Percentiles rank a stretch among this genome's conserved stretches.
Conservation (phyloP, 2,797 vertebrate genomes). For the Pipistrellus pygmaeus region DNA sequence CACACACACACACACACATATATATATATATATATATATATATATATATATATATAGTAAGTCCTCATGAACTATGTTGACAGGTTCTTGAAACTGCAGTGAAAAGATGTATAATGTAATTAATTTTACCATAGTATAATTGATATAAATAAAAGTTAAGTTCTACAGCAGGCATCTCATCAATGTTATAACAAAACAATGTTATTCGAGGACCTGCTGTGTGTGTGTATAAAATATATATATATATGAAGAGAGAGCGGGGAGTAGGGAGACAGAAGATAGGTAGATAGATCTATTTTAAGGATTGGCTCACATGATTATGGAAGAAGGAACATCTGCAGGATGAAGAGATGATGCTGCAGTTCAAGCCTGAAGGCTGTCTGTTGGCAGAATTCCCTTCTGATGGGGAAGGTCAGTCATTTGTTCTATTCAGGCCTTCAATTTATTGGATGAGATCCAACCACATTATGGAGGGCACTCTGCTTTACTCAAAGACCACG, state of each 20-base stretch:
- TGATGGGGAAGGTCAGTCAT: neutral
- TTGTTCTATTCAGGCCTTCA: neutral
- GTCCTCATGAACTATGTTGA: neutral
- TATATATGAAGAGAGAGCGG: neutral
- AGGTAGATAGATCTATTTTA: neutral
- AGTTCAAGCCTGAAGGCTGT: neutral
- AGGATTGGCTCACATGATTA: neutral
- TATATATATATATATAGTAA: neutral
- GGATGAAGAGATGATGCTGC: neutral
- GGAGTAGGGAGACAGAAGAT: neutral
- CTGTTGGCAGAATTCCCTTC: neutral
- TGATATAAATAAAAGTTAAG: neutral
- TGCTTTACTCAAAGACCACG: neutral
- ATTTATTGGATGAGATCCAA: neutral
- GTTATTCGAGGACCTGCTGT: neutral
- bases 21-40: no score
- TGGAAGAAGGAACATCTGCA: neutral
- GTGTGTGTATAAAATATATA: neutral
- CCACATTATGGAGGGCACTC: neutral
- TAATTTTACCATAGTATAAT: neutral
- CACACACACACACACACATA: no score
- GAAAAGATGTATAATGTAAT: neutral
- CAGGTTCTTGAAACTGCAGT: neutral
- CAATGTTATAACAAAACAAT: neutral
- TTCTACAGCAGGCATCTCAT: neutral